A percentile compares a stretch with the other conserved stretches of the same genome.
phyloP scores from a whole-genome alignment of 1,140 invertebrate genomes.

The Tachypleus tridentatus region DNA sequence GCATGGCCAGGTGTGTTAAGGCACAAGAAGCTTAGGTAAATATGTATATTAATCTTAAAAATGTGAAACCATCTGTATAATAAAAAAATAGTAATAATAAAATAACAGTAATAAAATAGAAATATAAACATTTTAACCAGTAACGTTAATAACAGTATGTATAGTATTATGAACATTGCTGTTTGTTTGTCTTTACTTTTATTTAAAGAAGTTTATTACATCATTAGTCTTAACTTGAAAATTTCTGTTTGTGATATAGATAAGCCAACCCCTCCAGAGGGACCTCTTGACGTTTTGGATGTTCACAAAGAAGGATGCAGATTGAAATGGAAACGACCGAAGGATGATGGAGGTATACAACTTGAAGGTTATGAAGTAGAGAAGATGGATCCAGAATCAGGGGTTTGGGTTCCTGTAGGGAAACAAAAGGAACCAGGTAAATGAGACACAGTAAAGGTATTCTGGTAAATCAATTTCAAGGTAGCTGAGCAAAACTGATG shows the following conservation, averaged over 20 bases:
- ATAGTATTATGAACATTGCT: too few species aligned
- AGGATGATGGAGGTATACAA: conserved; percentile 78
- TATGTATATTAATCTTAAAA: too few species aligned
- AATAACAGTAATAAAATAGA: too few species aligned
- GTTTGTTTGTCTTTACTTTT: too few species aligned
- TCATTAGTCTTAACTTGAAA: background rate
- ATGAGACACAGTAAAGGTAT: conserved; percentile 52
- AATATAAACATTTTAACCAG: too few species aligned
- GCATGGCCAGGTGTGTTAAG: too few species aligned
- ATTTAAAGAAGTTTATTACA: too few species aligned
- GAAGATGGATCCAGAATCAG: conserved; percentile 80
- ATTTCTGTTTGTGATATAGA: conserved; percentile 47
- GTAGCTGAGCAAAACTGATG: conserved; percentile 49
- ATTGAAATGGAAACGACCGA: conserved; percentile 89
- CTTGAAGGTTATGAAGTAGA: conserved; percentile 86
- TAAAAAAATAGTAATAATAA: too few species aligned
- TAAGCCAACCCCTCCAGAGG: conserved; percentile 73
- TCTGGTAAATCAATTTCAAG: conserved; percentile 42
- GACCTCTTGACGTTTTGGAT: conserved; percentile 77
- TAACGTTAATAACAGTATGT: too few species aligned
- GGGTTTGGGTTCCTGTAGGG: conserved; percentile 66
- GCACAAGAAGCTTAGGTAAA: too few species aligned
- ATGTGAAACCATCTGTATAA: too few species aligned
- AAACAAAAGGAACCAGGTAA: conserved; percentile 36
- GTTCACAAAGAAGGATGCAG: conserved; percentile 87